These are phyloP conservation scores for Theropithecus gelada DNA, from an alignment of 2,113 vertebrate species.

Conservation along the genomic window DNA sequence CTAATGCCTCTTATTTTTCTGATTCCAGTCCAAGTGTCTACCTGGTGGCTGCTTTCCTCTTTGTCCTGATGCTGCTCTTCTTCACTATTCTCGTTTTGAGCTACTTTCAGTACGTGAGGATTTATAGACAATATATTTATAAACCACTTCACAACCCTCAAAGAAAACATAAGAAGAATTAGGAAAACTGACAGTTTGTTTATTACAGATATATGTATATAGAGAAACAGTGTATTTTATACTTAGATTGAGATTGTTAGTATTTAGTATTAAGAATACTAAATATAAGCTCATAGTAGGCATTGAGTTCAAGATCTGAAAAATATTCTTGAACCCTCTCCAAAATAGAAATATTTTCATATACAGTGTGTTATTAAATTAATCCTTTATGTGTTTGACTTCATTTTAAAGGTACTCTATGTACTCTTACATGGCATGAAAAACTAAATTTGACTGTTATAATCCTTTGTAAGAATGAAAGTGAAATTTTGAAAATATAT, in stretches of 20 bases:
- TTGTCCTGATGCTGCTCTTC: constrained; percentile 38
- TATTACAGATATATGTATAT: background rate
- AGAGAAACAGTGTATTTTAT: background rate
- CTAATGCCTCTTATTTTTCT: background rate
- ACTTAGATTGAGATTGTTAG: background rate
- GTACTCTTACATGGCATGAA: background rate
- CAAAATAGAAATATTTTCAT: background rate
- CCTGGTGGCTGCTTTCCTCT: background rate
- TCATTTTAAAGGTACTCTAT: constrained; percentile 2
- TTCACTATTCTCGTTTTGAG: constrained; percentile 62
- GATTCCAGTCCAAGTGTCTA: constrained; percentile 65
- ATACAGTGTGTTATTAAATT: background rate
- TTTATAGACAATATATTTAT: constrained; percentile 57
- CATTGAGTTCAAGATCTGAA: constrained; percentile 34
- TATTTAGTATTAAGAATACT: background rate
- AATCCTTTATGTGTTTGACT: constrained; percentile 21
- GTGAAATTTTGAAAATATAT: constrained; percentile 1
- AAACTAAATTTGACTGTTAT: background rate
- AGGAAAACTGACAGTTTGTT: background rate
- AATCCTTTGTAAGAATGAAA: constrained; percentile 26
- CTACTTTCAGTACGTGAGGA: constrained; percentile 69
- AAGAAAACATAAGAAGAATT: background rate
- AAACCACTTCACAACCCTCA: background rate
- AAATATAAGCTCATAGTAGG: background rate
- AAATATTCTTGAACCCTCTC: constrained; percentile 36